These are phyloP conservation scores for Acronicta leporina DNA, from an alignment of 2,888 invertebrate genomes.

Conservation along the genomic window DNA sequence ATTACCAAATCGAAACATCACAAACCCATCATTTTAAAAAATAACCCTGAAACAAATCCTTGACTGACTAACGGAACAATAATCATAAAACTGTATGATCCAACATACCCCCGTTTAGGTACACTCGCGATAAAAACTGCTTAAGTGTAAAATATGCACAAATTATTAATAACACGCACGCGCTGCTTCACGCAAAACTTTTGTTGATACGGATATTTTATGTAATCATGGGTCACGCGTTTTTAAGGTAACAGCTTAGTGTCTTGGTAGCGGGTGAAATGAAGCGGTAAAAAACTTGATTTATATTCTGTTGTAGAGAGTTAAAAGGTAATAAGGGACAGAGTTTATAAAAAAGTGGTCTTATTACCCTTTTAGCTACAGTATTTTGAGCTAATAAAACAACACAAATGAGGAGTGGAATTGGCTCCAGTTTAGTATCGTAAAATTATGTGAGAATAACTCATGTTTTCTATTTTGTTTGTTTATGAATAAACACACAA, in stretches of 20 bases:
- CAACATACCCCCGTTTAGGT: conserved; percentile 40
- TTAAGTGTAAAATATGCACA: conserved; percentile 74
- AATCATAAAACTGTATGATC: conserved; percentile 47
- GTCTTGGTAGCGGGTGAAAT: conserved; percentile 28
- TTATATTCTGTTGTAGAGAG: neutral
- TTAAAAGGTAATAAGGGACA: too few relatives aligned
- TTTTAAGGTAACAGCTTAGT: conserved; percentile 41
- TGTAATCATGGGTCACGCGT: conserved; percentile 54
- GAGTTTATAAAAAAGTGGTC: too few relatives aligned
- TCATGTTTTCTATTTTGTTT: too few relatives aligned
- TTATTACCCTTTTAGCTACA: too few relatives aligned
- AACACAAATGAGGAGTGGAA: neutral
- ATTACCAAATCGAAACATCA: conserved; percentile 23
- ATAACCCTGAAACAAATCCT: conserved; percentile 53
- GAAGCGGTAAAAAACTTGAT: conserved; percentile 15
- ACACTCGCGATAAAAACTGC: conserved; percentile 63
- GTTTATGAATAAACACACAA: too few relatives aligned
- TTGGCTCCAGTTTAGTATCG: neutral
- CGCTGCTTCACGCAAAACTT: conserved; percentile 62
- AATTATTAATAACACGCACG: conserved; percentile 73
- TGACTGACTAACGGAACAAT: conserved; percentile 53
- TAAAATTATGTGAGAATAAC: too few relatives aligned
- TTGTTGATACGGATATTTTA: conserved; percentile 55
- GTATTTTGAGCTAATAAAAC: neutral
- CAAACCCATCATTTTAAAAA: conserved; percentile 21